These are phyloP conservation scores for Dinomys branickii DNA, from an alignment of 2,113 vertebrate species.

Conservation along the genomic window DNA sequence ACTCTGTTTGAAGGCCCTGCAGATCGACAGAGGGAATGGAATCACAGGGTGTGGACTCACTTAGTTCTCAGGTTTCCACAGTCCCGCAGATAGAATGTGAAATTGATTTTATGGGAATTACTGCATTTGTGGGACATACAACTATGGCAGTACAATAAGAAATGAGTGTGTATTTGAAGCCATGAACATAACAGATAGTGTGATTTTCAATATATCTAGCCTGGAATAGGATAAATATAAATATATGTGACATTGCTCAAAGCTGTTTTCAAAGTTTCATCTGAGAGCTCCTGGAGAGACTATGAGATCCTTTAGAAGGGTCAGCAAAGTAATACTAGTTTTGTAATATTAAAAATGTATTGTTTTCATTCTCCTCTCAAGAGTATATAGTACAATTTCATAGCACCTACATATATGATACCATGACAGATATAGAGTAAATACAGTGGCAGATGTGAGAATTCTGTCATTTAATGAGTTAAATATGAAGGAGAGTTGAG, in stretches of 20 bases:
- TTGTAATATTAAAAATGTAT: not conserved
- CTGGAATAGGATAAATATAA: not conserved
- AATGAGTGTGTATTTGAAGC: not conserved
- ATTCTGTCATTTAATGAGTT: not conserved
- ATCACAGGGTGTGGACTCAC: no score
- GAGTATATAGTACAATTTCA: not conserved
- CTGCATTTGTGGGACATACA: not conserved
- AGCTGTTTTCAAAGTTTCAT: not conserved
- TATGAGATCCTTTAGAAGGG: not conserved
- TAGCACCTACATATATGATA: not conserved
- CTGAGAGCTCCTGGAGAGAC: not conserved
- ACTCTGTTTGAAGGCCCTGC: no score
- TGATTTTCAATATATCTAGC: not conserved
- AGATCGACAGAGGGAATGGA: no score
- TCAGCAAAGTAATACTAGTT: not conserved
- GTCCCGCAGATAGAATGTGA: not conserved
- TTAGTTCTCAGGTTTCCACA: no score
- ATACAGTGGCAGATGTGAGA: not conserved
- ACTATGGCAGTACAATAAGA: not conserved
- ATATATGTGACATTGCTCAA: not conserved
- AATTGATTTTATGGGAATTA: not conserved
- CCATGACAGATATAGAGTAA: not conserved
- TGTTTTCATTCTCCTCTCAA: not conserved
- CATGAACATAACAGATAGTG: not conserved
- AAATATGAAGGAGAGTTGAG: slow-evolving; percentile 9